Conservation (phyloP, 2,888 invertebrate genomes). For the Pseudococcus jackbeardsleyi region DNA sequence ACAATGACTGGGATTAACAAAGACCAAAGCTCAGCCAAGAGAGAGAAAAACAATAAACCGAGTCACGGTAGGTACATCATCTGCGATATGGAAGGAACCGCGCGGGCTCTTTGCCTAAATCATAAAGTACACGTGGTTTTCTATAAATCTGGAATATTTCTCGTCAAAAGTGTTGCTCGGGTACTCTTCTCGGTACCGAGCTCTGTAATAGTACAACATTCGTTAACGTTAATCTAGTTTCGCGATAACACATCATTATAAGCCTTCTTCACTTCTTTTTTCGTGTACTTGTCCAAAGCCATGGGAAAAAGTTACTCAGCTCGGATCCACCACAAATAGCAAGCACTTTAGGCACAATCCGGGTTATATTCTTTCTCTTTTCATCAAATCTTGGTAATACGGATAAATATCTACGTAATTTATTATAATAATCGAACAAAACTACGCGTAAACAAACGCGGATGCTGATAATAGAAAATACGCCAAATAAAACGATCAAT, state of each 20-base stretch:
- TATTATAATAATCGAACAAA: neutral
- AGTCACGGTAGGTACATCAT: constrained; percentile 50
- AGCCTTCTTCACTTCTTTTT: constrained; percentile 5
- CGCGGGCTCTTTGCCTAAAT: constrained; percentile 24
- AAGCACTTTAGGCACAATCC: neutral
- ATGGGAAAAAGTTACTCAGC: neutral
- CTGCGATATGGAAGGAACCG: constrained; percentile 6
- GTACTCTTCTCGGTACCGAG: neutral
- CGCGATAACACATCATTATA: constrained; percentile 33
- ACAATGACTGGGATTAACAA: constrained; percentile 48
- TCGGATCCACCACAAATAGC: neutral
- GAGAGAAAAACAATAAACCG: constrained; percentile 47
- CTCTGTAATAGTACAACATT: constrained; percentile 22
- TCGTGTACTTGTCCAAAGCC: neutral
- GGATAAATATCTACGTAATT: neutral
- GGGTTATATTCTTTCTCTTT: neutral
- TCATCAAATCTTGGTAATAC: neutral
- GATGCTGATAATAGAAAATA: too few species aligned
- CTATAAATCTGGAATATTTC: constrained; percentile 50
- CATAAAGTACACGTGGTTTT: constrained; percentile 38
- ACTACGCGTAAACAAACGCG: too few species aligned
- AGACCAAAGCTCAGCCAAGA: neutral
- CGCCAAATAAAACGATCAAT: too few species aligned
- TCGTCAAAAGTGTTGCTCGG: neutral
- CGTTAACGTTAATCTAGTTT: constrained; percentile 49